Percentiles rank a stretch among this genome's conserved stretches.
phyloP scores from a whole-genome alignment of 2,888 invertebrate genomes.

The Melieria picta region DNA sequence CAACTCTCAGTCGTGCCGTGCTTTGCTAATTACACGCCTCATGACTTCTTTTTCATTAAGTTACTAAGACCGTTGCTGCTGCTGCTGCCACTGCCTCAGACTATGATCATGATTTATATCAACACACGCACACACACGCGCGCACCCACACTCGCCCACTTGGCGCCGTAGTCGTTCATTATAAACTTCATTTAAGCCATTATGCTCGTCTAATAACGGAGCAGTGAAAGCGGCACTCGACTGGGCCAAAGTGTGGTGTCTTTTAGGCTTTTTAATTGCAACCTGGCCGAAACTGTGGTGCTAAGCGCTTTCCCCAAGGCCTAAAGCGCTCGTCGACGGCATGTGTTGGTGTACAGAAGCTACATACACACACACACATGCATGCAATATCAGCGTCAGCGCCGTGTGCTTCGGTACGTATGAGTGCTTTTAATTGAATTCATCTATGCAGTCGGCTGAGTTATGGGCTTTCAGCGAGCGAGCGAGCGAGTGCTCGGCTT shows the following conservation, averaged over 20 bases:
- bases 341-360: too few relatives aligned
- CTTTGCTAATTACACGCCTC: constrained; percentile 18
- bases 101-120: constrained; percentile 8
- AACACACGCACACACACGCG: constrained; percentile 2
- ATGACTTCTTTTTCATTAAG: constrained; percentile 1
- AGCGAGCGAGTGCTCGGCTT: constrained; percentile 18
- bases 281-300: constrained; percentile 15
- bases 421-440: constrained; percentile 39
- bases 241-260: background rate
- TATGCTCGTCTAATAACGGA: constrained; percentile 30
- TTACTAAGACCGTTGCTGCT: background rate
- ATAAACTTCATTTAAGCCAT: constrained; percentile 37
- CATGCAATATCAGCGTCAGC: background rate
- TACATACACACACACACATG: background rate
- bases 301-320: constrained; percentile 30
- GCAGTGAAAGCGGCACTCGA: constrained; percentile 1
- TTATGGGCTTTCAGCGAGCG: too few relatives aligned
- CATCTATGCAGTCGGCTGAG: constrained; percentile 8
- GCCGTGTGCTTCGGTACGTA: constrained; percentile 12
- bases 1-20: background rate
- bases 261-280: constrained; percentile 26
- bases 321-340: constrained; percentile 3
- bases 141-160: background rate
- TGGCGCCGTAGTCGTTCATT: constrained; percentile 27
- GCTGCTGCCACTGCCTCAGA: constrained; percentile 11